Conservation (phyloP, 2,113 vertebrate genomes). For the Tupaia tana region DNA sequence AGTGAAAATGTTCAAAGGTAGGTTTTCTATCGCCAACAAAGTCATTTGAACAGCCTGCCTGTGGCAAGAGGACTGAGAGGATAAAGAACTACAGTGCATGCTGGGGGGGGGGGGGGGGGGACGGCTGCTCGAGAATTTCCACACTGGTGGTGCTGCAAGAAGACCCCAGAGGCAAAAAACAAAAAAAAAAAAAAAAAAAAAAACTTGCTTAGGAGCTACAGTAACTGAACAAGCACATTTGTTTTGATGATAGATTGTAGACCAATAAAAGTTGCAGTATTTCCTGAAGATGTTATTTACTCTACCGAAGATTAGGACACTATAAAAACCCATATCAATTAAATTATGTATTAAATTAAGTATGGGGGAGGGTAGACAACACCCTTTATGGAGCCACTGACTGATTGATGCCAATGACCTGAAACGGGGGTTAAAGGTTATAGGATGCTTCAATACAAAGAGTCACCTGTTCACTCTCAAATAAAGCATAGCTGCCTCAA, state of each 20-base stretch:
- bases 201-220: not conserved
- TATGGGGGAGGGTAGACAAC: not conserved
- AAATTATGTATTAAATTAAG: not conserved
- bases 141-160: accelerated
- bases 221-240: not conserved
- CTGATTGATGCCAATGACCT: not conserved
- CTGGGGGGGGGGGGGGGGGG: accelerated
- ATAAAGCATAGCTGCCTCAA: not conserved
- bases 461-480: not conserved
- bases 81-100: accelerated
- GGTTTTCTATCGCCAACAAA: not conserved
- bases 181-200: no score
- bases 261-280: not conserved
- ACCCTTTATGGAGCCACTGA: not conserved
- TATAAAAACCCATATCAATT: not conserved
- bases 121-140: not conserved
- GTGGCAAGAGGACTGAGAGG: not conserved
- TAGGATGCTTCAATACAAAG: not conserved
- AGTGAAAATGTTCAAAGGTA: not conserved
- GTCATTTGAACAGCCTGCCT: not conserved
- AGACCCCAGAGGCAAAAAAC: no score
- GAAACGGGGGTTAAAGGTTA: not conserved
- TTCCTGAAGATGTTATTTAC: not conserved
- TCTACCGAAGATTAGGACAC: not conserved
- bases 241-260: not conserved